Conservation (phyloP, 1,140 invertebrate species). For the Samia ricini region DNA sequence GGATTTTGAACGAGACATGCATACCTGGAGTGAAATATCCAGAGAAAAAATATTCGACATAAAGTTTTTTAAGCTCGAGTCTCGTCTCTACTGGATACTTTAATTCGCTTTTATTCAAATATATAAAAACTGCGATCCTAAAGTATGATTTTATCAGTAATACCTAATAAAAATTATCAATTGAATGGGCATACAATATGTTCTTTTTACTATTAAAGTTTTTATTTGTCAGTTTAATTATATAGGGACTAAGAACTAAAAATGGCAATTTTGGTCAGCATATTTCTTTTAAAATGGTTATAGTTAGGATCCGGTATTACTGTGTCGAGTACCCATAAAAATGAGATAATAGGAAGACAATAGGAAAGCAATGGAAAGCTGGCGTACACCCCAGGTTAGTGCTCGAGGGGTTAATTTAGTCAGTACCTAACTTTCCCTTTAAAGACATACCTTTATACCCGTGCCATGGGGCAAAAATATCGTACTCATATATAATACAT, state of each 20-base stretch:
- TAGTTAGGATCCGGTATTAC: constrained; percentile 10
- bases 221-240: neutral
- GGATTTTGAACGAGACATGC: neutral
- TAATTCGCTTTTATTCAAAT: neutral
- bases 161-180: too few relatives aligned
- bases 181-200: too few relatives aligned
- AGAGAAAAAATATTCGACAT: neutral
- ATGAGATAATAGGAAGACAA: too few relatives aligned
- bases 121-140: neutral
- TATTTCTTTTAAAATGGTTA: constrained; percentile 22
- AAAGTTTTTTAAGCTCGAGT: neutral
- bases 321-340: too few relatives aligned
- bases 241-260: neutral
- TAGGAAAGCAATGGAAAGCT: too few relatives aligned
- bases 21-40: neutral
- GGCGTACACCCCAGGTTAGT: too few relatives aligned
- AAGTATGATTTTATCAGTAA: neutral
- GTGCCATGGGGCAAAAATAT: neutral
- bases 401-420: too few relatives aligned
- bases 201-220: neutral
- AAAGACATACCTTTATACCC: neutral
- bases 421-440: constrained; percentile 22
- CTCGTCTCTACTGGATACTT: neutral
- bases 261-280: constrained; percentile 16
- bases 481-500: too few relatives aligned